These are phyloP conservation scores for Nothocercus julius DNA, from an alignment of 2,113 vertebrate genomes.

Conservation along the genomic window DNA sequence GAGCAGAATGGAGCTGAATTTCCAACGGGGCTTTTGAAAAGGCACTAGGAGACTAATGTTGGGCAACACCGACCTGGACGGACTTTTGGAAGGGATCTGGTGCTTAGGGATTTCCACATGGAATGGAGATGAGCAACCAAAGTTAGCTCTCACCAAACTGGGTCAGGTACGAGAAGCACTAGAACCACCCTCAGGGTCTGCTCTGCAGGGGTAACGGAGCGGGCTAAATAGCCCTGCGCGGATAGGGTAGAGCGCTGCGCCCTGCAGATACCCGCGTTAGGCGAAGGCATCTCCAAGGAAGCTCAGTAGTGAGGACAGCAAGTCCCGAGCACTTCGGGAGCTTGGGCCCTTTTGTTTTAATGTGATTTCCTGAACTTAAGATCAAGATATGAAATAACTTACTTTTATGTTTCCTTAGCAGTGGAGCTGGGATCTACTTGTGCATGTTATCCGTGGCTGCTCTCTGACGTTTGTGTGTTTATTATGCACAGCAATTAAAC, in stretches of 20 bases:
- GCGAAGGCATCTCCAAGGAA: background rate
- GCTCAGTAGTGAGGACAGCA: background rate
- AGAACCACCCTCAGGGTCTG: background rate
- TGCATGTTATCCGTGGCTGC: background rate
- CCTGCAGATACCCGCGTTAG: background rate
- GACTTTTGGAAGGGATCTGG: background rate
- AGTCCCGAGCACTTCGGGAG: conserved; percentile 19
- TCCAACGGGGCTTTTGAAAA: background rate
- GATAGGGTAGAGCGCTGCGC: background rate
- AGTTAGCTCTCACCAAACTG: background rate
- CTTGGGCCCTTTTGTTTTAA: conserved; percentile 32
- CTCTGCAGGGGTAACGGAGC: background rate
- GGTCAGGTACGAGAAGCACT: background rate
- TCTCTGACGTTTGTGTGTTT: conserved; percentile 30
- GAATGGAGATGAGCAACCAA: background rate
- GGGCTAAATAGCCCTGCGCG: background rate
- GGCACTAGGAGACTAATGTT: background rate
- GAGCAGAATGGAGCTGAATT: background rate
- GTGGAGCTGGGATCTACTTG: background rate
- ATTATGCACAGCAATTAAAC: conserved; percentile 62
- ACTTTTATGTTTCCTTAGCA: background rate
- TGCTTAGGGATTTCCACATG: background rate
- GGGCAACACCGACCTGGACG: background rate
- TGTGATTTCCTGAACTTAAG: conserved; percentile 49
- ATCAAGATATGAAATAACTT: conserved; percentile 54